Evolutionary conservation across 2,888 invertebrate species (phyloP).

Genomic region (Drosophila paramelanica): DNA sequence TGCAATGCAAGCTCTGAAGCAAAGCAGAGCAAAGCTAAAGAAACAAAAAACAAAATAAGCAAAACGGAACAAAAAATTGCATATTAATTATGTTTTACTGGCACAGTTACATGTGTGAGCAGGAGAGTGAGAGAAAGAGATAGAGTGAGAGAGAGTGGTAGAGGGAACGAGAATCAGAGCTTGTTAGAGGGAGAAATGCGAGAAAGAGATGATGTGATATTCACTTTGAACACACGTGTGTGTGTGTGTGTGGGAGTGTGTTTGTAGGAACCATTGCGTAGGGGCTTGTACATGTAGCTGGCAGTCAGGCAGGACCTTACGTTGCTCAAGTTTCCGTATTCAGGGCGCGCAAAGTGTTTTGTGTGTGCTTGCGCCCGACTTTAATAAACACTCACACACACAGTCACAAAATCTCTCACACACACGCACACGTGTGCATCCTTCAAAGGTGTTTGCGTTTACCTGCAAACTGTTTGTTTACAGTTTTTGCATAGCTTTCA

Average conservation of each 20-base stretch:
- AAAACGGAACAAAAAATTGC: constrained; percentile 68
- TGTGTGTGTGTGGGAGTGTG: not conserved
- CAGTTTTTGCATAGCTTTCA: constrained; percentile 78
- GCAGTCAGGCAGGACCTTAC: constrained; percentile 21
- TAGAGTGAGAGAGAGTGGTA: not conserved
- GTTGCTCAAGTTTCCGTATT: constrained; percentile 62
- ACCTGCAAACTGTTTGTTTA: constrained; percentile 78
- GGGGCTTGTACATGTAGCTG: constrained; percentile 14
- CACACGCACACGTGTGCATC: constrained; percentile 51
- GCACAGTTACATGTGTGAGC: constrained; percentile 66
- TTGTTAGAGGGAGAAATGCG: not conserved
- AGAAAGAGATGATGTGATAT: constrained; percentile 29
- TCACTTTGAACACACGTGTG: constrained; percentile 57
- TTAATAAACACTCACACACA: constrained; percentile 58
- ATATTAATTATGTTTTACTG: constrained; percentile 80
- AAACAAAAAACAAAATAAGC: constrained; percentile 53
- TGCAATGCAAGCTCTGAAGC: constrained; percentile 44
- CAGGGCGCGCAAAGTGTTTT: constrained; percentile 75
- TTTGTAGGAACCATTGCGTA: not conserved
- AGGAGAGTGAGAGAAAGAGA: constrained; percentile 5
- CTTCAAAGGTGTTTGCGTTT: constrained; percentile 78
- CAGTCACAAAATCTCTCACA: constrained; percentile 13
- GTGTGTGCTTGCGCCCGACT: constrained; percentile 51
- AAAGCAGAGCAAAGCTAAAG: constrained; percentile 55
- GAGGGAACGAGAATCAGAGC: not conserved